phyloP scores from a whole-genome alignment of 1,140 invertebrate genomes.

The Lethocerus indicus region DNA sequence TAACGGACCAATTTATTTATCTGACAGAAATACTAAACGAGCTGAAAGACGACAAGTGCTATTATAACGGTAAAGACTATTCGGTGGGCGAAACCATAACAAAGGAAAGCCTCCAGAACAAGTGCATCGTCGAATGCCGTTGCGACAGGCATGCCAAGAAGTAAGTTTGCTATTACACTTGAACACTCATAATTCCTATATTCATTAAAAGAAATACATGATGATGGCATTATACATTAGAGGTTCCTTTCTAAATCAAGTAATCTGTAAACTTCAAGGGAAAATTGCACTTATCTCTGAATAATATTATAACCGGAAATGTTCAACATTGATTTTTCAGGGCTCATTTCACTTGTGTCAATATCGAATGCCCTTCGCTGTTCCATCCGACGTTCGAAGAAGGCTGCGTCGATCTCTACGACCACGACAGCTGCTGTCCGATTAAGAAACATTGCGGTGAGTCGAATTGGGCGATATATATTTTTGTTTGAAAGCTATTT shows the following conservation, averaged over 20 bases:
- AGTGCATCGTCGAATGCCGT: not conserved
- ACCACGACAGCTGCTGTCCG: not conserved
- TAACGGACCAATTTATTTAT: not conserved
- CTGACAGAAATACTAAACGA: not conserved
- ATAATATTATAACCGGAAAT: not conserved
- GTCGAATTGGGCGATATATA: not conserved
- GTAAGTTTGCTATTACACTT: not conserved
- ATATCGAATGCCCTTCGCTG: slow-evolving; percentile 1
- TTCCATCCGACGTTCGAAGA: not conserved
- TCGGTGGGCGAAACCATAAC: not conserved
- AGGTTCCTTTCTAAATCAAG: not conserved
- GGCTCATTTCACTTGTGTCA: not conserved
- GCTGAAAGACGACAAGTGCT: not conserved
- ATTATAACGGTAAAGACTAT: not conserved
- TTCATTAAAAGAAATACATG: not conserved
- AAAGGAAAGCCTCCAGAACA: not conserved
- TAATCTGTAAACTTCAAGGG: not conserved
- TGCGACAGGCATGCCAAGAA: not conserved
- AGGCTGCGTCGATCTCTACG: not conserved
- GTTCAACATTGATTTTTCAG: not conserved
- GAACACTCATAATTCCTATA: not conserved
- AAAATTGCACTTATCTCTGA: not conserved
- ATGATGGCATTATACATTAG: not conserved
- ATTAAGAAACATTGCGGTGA: not conserved
- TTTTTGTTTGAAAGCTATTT: not conserved